phyloP scores from a whole-genome alignment of 1,140 invertebrate genomes.

The Armadillidium nasatum region DNA sequence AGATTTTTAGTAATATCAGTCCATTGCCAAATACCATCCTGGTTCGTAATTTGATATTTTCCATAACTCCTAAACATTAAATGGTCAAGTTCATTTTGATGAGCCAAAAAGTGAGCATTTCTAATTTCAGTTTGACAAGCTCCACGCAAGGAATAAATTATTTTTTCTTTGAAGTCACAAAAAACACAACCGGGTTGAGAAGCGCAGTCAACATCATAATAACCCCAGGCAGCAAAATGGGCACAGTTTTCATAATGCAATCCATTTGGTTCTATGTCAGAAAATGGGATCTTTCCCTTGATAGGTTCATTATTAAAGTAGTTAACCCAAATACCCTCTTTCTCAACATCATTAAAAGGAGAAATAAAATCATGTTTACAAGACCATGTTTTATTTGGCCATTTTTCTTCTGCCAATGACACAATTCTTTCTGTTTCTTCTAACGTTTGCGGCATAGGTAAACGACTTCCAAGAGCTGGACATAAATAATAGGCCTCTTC shows the following conservation, averaged over 20 bases:
- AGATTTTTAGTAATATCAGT: neutral
- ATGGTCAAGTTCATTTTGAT: neutral
- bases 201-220: slow-evolving; percentile 10
- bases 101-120: slow-evolving; percentile 17
- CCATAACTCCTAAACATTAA: slow-evolving; percentile 11
- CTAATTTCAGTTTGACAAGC: slow-evolving; percentile 17
- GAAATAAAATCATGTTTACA: slow-evolving; percentile 4
- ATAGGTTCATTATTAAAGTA: slow-evolving; percentile 10
- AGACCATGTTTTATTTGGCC: neutral
- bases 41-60: slow-evolving; percentile 2
- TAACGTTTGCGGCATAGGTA: neutral
- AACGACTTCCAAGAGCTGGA: slow-evolving; percentile 9
- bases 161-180: slow-evolving; percentile 6
- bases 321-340: slow-evolving; percentile 13
- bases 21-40: slow-evolving; percentile 23
- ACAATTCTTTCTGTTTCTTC: neutral
- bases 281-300: neutral
- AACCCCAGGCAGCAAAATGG: neutral
- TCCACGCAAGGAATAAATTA: slow-evolving; percentile 4
- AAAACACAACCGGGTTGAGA: slow-evolving; percentile 3
- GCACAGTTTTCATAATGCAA: slow-evolving; percentile 26
- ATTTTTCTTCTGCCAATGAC: no score
- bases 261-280: slow-evolving; percentile 20
- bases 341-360: slow-evolving; percentile 18
- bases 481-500: slow-evolving; percentile 18